Conservation (phyloP, 2,113 vertebrate genomes). For the Ia io region DNA sequence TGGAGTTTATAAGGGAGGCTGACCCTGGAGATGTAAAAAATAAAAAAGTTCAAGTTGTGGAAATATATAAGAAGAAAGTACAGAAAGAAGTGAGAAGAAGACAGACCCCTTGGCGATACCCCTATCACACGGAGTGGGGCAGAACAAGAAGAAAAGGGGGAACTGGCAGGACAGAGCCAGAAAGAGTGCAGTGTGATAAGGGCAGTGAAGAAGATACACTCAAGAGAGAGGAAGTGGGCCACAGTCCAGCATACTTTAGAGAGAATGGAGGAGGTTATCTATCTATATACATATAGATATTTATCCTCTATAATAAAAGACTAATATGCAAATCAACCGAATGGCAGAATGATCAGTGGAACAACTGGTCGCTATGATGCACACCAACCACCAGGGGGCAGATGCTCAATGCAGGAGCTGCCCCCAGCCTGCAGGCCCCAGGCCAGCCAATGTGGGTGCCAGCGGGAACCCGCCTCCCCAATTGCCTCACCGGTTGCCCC, state of each 20-base stretch:
- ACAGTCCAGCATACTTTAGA: not conserved
- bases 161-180: not conserved
- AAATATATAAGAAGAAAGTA: not conserved
- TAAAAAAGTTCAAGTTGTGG: not conserved
- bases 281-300: too few species aligned
- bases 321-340: too few species aligned
- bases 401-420: too few species aligned
- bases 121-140: rapidly evolving
- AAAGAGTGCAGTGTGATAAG: not conserved
- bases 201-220: not conserved
- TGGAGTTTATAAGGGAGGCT: not conserved
- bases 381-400: too few species aligned
- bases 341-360: too few species aligned
- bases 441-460: too few species aligned
- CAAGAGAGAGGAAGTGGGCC: not conserved
- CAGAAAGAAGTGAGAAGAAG: not conserved
- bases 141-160: not conserved
- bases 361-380: too few species aligned
- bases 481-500: too few species aligned
- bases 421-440: too few species aligned
- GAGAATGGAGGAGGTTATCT: not conserved
- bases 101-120: not conserved
- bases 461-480: too few species aligned
- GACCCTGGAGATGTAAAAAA: not conserved
- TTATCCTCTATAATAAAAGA: too few species aligned